These are phyloP conservation scores for Thalassaphorura encarpata DNA, from an alignment of 1,140 invertebrate genomes.

Conservation along the genomic window DNA sequence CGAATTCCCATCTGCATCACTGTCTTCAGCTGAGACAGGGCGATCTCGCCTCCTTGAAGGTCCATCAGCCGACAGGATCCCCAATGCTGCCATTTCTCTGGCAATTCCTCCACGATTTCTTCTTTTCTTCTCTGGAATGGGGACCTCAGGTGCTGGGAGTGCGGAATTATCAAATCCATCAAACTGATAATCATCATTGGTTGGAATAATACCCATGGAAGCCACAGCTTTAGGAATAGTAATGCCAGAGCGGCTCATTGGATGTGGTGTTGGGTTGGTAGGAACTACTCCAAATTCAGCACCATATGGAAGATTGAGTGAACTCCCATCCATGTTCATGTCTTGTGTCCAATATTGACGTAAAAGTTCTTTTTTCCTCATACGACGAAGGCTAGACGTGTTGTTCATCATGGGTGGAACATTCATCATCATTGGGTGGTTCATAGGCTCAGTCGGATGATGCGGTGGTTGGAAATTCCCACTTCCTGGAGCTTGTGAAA, in stretches of 20 bases:
- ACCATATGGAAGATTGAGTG: conserved; percentile 37
- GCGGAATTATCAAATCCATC: conserved; percentile 39
- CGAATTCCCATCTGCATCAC: conserved; percentile 4
- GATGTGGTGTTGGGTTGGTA: conserved; percentile 50
- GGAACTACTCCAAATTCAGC: conserved; percentile 3
- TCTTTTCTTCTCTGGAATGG: conserved; percentile 26
- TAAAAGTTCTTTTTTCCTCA: conserved; percentile 79
- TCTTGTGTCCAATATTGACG: conserved; percentile 76
- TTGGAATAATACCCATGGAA: conserved; percentile 72
- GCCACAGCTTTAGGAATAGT: conserved; percentile 77
- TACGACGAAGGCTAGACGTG: conserved; percentile 63
- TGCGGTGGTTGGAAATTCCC: conserved; percentile 36
- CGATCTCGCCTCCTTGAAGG: conserved; percentile 20
- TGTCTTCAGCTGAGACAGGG: neutral
- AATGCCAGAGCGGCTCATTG: conserved; percentile 57
- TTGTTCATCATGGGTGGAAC: conserved; percentile 24
- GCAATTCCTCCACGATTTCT: conserved; percentile 36
- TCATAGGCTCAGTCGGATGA: conserved; percentile 33
- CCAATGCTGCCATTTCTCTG: conserved; percentile 32
- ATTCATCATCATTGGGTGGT: conserved; percentile 18
- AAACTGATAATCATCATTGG: conserved; percentile 64
- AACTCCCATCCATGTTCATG: conserved; percentile 66
- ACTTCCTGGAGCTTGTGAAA: conserved; percentile 41
- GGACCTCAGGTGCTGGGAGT: conserved; percentile 30
- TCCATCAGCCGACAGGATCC: conserved; percentile 25